Percentiles rank a stretch among this genome's conserved stretches.
phyloP scores from a whole-genome alignment of 2,113 vertebrate genomes.

The Tricholaema leucomelas region DNA sequence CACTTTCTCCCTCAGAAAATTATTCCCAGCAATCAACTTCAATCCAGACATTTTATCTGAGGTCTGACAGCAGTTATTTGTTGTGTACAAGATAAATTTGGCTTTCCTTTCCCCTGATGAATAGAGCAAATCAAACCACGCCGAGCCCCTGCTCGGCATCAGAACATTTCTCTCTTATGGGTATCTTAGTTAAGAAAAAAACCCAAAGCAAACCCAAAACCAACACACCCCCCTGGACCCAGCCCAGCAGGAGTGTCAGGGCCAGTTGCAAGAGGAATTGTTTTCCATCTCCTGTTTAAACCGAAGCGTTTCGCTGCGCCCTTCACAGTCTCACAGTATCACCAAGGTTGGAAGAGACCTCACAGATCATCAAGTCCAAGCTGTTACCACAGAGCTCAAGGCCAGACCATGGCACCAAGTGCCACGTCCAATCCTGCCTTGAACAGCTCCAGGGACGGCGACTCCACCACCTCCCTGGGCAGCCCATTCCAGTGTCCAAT shows the following conservation, averaged over 20 bases:
- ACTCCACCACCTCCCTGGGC: no score
- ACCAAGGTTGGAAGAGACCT: no score
- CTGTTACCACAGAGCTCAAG: no score
- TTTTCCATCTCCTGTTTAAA: slow-evolving; percentile 20
- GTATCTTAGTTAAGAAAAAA: background rate
- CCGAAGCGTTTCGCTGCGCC: background rate
- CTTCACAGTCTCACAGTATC: no score
- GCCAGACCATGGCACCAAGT: no score
- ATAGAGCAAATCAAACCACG: background rate
- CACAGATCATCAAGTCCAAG: no score
- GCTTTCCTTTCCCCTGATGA: background rate
- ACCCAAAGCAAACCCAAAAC: background rate
- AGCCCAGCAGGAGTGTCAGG: background rate
- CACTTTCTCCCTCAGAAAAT: background rate
- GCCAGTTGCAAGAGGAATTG: background rate
- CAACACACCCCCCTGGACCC: background rate
- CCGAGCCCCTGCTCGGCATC: background rate
- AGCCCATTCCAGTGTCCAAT: no score
- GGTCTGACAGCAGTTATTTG: background rate
- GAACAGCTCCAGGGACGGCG: no score
- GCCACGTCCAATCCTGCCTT: no score
- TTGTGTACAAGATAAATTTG: background rate
- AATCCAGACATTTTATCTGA: background rate
- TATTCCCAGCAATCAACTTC: slow-evolving; percentile 8
- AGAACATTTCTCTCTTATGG: background rate